Conservation (phyloP, 2,888 invertebrate genomes). For the Ochlodes sylvanus region DNA sequence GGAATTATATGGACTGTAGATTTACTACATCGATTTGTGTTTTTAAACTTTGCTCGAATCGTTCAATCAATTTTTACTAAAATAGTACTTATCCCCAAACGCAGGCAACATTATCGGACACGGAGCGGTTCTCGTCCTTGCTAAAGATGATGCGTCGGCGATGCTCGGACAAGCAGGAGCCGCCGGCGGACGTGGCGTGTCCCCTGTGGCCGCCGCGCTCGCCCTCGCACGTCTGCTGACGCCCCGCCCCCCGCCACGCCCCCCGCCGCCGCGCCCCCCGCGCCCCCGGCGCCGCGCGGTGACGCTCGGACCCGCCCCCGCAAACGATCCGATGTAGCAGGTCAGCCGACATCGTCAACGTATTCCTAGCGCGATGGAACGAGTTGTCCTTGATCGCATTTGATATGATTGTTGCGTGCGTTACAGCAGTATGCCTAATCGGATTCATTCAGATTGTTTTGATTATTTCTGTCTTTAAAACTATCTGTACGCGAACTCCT, state of each 20-base stretch:
- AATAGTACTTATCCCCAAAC: slow-evolving; percentile 1
- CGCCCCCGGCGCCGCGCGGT: not conserved
- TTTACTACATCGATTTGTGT: not conserved
- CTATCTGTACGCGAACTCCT: not conserved
- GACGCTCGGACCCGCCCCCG: not conserved
- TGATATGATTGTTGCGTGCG: not conserved
- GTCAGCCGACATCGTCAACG: not conserved
- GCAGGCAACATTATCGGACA: slow-evolving; percentile 72
- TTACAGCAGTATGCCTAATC: not conserved
- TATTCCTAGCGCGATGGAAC: no score
- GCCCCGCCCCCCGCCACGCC: slow-evolving; percentile 6
- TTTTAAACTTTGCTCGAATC: no score
- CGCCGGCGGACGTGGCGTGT: slow-evolving; percentile 57
- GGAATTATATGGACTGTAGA: no score
- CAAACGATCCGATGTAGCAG: not conserved
- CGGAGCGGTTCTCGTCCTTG: slow-evolving; percentile 59
- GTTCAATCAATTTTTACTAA: no score
- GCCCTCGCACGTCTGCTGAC: slow-evolving; percentile 56
- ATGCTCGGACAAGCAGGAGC: slow-evolving; percentile 57
- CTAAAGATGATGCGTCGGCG: slow-evolving; percentile 56
- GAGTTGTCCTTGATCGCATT: no score
- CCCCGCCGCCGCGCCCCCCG: not conserved
- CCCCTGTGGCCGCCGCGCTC: slow-evolving; percentile 61
- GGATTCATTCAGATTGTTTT: not conserved
- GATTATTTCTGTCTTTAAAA: not conserved